Conservation (phyloP, 2,888 invertebrate species). For the Chesias legatella region DNA sequence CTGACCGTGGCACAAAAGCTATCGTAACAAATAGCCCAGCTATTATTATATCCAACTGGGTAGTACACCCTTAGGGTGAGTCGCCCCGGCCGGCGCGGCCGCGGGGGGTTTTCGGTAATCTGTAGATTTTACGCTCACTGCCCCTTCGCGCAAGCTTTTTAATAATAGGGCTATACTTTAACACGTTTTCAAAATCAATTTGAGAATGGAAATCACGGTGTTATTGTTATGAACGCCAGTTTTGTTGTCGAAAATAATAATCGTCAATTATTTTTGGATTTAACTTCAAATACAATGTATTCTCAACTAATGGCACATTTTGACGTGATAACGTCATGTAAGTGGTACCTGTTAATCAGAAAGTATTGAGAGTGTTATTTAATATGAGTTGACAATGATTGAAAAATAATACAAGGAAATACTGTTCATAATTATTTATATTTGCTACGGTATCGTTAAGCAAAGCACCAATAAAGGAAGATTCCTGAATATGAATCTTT, state of each 20-base stretch:
- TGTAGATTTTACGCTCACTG: constrained; percentile 78
- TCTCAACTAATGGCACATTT: too few species aligned
- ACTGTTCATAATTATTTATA: constrained; percentile 1
- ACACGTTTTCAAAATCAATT: constrained; percentile 61
- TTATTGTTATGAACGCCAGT: constrained; percentile 31
- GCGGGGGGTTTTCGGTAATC: constrained; percentile 69
- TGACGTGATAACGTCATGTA: too few species aligned
- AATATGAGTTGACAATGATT: too few species aligned
- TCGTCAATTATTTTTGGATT: neutral
- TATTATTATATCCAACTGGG: constrained; percentile 57
- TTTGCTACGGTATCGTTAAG: constrained; percentile 4
- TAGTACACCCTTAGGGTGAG: constrained; percentile 47
- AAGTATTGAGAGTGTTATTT: too few species aligned
- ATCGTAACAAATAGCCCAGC: constrained; percentile 70
- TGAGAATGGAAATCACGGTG: constrained; percentile 29
- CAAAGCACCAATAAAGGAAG: constrained; percentile 4
- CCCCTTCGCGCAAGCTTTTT: constrained; percentile 61
- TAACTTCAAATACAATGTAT: too few species aligned
- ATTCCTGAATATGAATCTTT: constrained; percentile 19
- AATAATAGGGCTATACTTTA: constrained; percentile 67
- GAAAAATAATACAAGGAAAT: too few species aligned
- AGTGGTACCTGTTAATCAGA: too few species aligned
- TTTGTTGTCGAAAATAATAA: constrained; percentile 23
- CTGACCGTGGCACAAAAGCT: constrained; percentile 68
- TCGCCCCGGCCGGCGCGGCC: too few species aligned